These are phyloP conservation scores for Cheilosia scutellata DNA, from an alignment of 2,888 invertebrate genomes.

Conservation along the genomic window DNA sequence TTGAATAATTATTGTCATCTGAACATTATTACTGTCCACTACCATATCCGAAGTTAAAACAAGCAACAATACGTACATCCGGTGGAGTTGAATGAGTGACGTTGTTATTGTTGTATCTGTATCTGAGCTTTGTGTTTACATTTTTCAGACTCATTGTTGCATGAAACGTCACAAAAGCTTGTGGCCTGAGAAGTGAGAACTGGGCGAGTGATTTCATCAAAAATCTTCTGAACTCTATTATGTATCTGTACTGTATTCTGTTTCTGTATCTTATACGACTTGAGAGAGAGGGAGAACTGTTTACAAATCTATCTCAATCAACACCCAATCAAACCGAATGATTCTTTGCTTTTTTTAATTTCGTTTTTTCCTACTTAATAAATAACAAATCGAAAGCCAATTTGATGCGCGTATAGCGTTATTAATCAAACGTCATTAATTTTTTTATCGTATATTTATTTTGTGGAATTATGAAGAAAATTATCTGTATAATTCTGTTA, in stretches of 20 bases:
- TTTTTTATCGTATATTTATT: constrained; percentile 3
- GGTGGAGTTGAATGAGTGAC: constrained; percentile 42
- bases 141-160: constrained; percentile 50
- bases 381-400: constrained; percentile 44
- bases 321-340: constrained; percentile 60
- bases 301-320: constrained; percentile 35
- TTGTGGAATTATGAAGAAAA: constrained; percentile 15
- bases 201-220: not conserved
- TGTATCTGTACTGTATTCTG: constrained; percentile 22
- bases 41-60: constrained; percentile 35
- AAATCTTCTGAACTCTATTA: constrained; percentile 7
- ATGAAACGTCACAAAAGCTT: constrained; percentile 49
- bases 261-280: not conserved
- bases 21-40: constrained; percentile 35
- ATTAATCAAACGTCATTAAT: constrained; percentile 26
- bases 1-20: constrained; percentile 55
- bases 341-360: constrained; percentile 33
- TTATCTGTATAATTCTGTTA: not conserved
- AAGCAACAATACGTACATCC: constrained; percentile 21
- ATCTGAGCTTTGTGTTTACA: constrained; percentile 11
- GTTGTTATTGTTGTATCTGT: not conserved
- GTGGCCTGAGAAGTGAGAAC: not conserved
- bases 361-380: constrained; percentile 13
- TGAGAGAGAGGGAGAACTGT: constrained; percentile 27
- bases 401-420: constrained; percentile 35